Base-by-base conservation (phyloP, 2,797 vertebrate species). In the Coilia nasus region DNA sequence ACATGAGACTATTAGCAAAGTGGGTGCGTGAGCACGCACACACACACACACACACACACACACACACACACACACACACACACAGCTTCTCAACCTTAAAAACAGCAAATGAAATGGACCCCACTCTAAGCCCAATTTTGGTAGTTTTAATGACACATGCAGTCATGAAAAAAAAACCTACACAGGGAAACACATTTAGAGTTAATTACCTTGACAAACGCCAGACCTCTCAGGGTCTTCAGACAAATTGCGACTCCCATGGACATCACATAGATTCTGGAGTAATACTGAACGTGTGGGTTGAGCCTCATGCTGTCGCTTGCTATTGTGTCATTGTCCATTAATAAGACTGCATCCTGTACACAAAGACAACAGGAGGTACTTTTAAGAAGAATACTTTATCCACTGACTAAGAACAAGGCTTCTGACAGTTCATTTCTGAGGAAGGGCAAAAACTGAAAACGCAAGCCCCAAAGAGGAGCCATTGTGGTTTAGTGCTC, bases 201-300 rank as follows among this genome's bases (percentile, higher is more conserved):
- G 41, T 6, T 23, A 3, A 88, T 92, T 91, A 97, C 96, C 96
- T 96, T 97, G 81, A 97, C 93, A 89, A 96, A 96, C 82, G 96
- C 93, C 71, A 96, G 87, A 5, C 96, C 96, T 85, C 96, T 92
- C 19, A 94, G 35, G 0, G 94, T 96, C 94, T 96, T 97, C 90
- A 97, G 92, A 41, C 96, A 56, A 9, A 97, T 88, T 15, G 92
- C 90, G 7, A 89, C 94, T 82, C 90, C 95, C 96, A 96, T 95
- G 87, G 96, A 96, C n/a, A 90, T 56, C 12, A 94, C 84, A 11
- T 96, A 97, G 80, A 97, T 92, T 57, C 89, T 88, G 9, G 93
- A 94, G 90, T 96, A 96, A 89, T 95, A 96, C 82, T 88, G 90
- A 80, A 94, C 88, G 87, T 95, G 90, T 25, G 96, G 97, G 91